Conservation (phyloP, 2,113 vertebrate species). For the Malaclemys terrapin region DNA sequence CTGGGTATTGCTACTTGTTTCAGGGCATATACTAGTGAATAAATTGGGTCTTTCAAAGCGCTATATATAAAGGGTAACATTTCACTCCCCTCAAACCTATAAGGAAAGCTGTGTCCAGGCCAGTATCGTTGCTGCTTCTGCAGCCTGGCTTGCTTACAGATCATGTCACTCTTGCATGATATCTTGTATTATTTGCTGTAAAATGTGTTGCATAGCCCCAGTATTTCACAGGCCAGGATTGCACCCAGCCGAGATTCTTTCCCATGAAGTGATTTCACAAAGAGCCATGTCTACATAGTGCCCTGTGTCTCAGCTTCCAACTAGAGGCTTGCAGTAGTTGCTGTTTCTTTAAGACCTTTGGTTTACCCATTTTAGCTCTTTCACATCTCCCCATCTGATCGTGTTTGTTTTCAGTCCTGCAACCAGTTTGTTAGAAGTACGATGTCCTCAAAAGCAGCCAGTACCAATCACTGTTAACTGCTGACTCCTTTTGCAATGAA, state of each 20-base stretch:
- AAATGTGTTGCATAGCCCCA: background rate
- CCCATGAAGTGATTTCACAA: slow-evolving; percentile 22
- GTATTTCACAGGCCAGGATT: slow-evolving; percentile 13
- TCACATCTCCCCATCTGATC: slow-evolving; percentile 25
- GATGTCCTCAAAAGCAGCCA: slow-evolving; percentile 36
- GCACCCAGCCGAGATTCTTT: slow-evolving; percentile 41
- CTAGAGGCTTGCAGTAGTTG: background rate
- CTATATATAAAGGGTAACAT: background rate
- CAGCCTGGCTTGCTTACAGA: background rate
- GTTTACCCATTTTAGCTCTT: background rate
- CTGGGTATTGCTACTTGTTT: background rate
- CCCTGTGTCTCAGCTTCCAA: background rate
- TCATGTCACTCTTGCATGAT: slow-evolving; percentile 18
- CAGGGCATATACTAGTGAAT: background rate
- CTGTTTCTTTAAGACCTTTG: slow-evolving; percentile 33
- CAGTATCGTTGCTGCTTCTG: background rate
- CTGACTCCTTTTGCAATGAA: slow-evolving; percentile 53
- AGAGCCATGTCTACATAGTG: background rate
- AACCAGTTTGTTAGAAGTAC: slow-evolving; percentile 5
- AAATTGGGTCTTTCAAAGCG: background rate
- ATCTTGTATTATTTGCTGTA: background rate
- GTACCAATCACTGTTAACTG: slow-evolving; percentile 42
- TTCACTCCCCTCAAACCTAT: slow-evolving; percentile 9
- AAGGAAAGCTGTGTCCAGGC: background rate
- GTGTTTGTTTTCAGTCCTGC: slow-evolving; percentile 21